Conservation (phyloP, 2,113 vertebrate species). For the Lepisosteus oculatus region DNA sequence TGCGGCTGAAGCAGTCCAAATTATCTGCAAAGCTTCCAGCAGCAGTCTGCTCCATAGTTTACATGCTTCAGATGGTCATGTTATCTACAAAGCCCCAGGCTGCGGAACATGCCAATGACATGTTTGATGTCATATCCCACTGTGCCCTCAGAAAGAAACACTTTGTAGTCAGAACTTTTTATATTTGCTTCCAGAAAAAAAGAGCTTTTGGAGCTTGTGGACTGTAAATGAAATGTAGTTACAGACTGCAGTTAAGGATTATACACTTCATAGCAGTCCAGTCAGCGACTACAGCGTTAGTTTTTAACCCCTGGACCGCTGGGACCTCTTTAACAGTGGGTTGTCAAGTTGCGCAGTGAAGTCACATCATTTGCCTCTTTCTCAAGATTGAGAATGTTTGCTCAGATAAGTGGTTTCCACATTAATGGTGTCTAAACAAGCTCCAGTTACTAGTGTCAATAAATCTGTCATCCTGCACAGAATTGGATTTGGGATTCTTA, state of each 20-base stretch:
- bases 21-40: slow-evolving; percentile 1
- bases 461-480: no score
- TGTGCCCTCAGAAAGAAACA: not conserved
- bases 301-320: no score
- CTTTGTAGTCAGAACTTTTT: not conserved
- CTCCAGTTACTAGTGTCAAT: no score
- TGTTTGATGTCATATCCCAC: not conserved
- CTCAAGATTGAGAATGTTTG: no score
- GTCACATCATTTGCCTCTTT: no score
- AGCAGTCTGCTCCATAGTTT: not conserved
- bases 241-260: not conserved
- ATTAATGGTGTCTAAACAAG: no score
- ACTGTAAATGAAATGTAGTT: not conserved
- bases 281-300: no score
- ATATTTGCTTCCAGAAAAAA: not conserved
- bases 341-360: no score
- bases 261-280: no score
- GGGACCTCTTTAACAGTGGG: no score
- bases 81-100: slow-evolving; percentile 6
- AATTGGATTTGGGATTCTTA: no score
- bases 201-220: not conserved
- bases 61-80: slow-evolving; percentile 3
- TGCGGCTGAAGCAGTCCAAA: not conserved
- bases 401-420: no score
- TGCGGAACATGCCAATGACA: not conserved